Evolutionary conservation across 2,888 invertebrate genomes (phyloP).

Genomic region (Aproaerema taeniolella): DNA sequence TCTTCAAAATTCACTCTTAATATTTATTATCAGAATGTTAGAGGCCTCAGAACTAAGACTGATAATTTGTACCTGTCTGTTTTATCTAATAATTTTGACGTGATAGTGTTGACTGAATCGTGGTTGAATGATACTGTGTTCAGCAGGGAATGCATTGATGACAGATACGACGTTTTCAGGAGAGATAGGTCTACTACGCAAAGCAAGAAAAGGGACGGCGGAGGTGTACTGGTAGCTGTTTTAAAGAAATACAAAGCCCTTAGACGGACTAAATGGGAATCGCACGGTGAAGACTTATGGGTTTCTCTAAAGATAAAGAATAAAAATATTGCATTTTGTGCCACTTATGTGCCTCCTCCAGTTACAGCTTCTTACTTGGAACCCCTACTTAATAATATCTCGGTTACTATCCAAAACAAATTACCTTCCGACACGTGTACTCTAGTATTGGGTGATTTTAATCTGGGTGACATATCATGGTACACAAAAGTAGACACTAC

Average conservation of each 20-base stretch:
- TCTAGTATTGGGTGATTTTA: too few relatives aligned
- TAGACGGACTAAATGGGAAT: background rate
- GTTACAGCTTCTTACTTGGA: too few relatives aligned
- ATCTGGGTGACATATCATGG: too few relatives aligned
- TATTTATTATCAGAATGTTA: constrained; percentile 5
- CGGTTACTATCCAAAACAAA: too few relatives aligned
- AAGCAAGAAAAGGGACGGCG: background rate
- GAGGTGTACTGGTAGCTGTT: background rate
- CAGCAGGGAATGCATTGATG: background rate
- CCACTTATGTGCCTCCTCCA: too few relatives aligned
- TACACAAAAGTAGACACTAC: too few relatives aligned
- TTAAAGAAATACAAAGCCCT: background rate
- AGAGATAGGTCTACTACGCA: background rate
- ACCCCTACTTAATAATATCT: too few relatives aligned
- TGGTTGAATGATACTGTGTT: background rate
- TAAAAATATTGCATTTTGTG: too few relatives aligned
- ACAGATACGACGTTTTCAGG: background rate
- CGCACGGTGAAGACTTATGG: background rate
- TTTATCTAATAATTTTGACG: background rate
- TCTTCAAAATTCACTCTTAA: too few relatives aligned
- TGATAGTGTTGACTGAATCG: constrained; percentile 1
- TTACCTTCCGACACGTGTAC: too few relatives aligned
- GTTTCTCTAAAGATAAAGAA: background rate
- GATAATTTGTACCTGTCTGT: background rate
- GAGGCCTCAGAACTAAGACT: constrained; percentile 1